These are phyloP conservation scores for Ochotona princeps DNA, from an alignment of 2,113 vertebrate genomes.

Conservation along the genomic window DNA sequence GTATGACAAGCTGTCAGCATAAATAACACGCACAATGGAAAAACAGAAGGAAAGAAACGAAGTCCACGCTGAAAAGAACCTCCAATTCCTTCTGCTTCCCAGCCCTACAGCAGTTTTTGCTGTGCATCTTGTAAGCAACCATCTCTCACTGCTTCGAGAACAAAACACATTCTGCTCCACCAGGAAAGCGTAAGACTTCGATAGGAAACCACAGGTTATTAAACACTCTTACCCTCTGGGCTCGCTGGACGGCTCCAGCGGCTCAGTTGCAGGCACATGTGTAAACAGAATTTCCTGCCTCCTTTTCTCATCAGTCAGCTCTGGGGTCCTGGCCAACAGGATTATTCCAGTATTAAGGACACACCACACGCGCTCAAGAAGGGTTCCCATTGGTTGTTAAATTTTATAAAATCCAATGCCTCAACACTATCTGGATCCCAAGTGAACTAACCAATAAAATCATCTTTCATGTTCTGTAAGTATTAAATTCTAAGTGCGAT, in stretches of 20 bases:
- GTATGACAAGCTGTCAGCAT: conserved; percentile 27
- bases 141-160: conserved; percentile 52
- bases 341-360: conserved; percentile 85
- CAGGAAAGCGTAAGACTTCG: conserved; percentile 75
- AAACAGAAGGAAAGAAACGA: conserved; percentile 19
- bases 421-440: conserved; percentile 70
- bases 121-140: conserved; percentile 61
- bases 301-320: conserved; percentile 84
- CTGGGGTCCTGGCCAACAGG: conserved; percentile 82
- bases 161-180: conserved; percentile 38
- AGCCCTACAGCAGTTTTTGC: conserved; percentile 45
- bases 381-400: conserved; percentile 83
- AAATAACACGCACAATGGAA: neutral
- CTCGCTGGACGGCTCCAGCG: conserved; percentile 74
- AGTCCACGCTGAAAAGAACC: conserved; percentile 4
- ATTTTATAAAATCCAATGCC: conserved; percentile 81
- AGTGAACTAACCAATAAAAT: conserved; percentile 68
- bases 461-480: conserved; percentile 15
- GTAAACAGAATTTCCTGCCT: conserved; percentile 87
- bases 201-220: conserved; percentile 74
- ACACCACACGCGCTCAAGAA: conserved; percentile 78
- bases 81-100: conserved; percentile 41
- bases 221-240: conserved; percentile 83
- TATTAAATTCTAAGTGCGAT: neutral
- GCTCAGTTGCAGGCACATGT: conserved; percentile 81